Base-by-base conservation (phyloP, 1,140 invertebrate genomes). In the Nylanderia fulva region DNA sequence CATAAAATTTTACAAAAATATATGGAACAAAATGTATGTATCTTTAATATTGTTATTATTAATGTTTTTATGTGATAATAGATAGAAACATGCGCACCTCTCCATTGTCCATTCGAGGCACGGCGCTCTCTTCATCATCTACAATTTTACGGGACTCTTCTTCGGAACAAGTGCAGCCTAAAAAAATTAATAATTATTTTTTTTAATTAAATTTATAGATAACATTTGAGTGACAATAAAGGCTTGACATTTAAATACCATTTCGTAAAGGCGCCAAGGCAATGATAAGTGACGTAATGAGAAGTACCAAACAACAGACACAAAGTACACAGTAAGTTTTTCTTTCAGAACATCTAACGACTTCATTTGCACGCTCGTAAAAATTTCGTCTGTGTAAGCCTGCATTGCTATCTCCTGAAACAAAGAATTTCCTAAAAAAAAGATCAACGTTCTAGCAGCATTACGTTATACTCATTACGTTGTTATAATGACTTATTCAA, bases 261-360 rank as follows among this genome's bases (percentile, higher is more conserved):
- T 96, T 96, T 94, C 97, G 97, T 84, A 98, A 97, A 91, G 97
- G 97, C 69, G 98, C 98, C 93, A 98, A 98, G 64, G 98, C 98
- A 85, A 98, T 98, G 84, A 99, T 97, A 83, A 98, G 95, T 64
- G 98, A 97, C 88, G 98, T 97, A 69, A 97, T 95, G 90, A 99
- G 96, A 85, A 99, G 96, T 48, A 97, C 96, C 2, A 98, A 33
- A 98, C 97, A 39, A 97, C 93, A 82, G 13, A 96, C 96, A 48
- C 66, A 72, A 39, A 97, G 97, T 84, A 99, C 96, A 91, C 96
- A 96, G 9, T 98, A 96, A 33, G 98, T 98, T 86, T 97, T 96
- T 84, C 97, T 97, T 91, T 98, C 97, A 13, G 97, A 98, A 94
- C 98, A 99, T 2, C 98, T 97, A 8, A 98, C 96, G 74, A 98